A percentile compares a stretch with the other conserved stretches of the same genome.
phyloP scores from a whole-genome alignment of 2,113 vertebrate genomes.

The Procapra przewalskii region DNA sequence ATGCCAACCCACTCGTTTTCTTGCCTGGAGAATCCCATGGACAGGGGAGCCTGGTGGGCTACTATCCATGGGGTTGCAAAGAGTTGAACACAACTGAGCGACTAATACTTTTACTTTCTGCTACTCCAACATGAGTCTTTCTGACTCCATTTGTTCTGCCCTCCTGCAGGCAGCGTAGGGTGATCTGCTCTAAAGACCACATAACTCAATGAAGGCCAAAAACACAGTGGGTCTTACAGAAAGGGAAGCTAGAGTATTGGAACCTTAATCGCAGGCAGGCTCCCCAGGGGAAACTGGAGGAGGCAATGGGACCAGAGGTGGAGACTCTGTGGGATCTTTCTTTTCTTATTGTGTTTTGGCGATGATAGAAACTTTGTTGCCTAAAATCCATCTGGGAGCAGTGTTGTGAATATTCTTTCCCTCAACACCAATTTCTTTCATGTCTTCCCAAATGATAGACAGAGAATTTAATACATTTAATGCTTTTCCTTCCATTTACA shows the following conservation, averaged over 20 bases:
- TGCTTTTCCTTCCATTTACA: slow-evolving; percentile 83
- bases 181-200: background rate
- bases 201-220: background rate
- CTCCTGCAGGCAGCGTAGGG: background rate
- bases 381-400: background rate
- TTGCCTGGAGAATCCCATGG: background rate
- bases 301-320: background rate
- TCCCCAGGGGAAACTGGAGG: background rate
- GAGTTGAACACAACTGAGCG: background rate
- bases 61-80: background rate
- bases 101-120: background rate
- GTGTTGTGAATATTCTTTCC: background rate
- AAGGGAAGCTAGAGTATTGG: background rate
- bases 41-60: background rate
- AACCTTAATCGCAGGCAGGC: background rate
- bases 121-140: background rate
- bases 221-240: background rate
- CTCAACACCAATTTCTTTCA: background rate
- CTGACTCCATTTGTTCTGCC: background rate
- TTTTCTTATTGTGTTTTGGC: background rate
- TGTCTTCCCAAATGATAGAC: slow-evolving; percentile 68
- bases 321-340: background rate
- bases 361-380: background rate
- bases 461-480: slow-evolving; percentile 83
- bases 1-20: background rate